Evolutionary conservation across 1,140 invertebrate species (phyloP), one percentile per base, ranked within the genome.

Genomic region (Drosophila malerkotliana): DNA sequence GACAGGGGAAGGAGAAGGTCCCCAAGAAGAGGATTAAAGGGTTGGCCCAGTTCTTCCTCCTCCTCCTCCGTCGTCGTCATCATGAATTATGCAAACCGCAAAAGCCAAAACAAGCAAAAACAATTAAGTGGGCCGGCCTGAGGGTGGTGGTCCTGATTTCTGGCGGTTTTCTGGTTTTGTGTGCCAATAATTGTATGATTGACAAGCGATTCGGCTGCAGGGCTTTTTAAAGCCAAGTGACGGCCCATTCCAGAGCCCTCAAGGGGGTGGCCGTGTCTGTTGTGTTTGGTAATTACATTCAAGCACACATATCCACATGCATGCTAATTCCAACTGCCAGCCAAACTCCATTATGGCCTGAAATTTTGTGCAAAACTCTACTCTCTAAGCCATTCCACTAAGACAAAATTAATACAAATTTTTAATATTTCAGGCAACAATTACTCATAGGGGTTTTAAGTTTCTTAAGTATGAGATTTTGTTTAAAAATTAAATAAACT

Each of bases 251-350:
- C 62, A 8, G 1, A 9, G 57, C 24, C 21, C 21, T 21, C 3
- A 21, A 21, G 21, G 21, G 21, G 34, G 49, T 30, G 24, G n/a
- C 34, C 1, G 44, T 55, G 60, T 55, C 59, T 68, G 62, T 58
- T 83, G 77, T 62, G 63, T 75, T 74, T 75, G 78, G 78, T 82
- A 82, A 87, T 85, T 78, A 85, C 82, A 41, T 68, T 82, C 64
- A 62, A 18, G 1, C 82, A 81, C 82, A 81, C 83, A 88, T 75
- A 77, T 63, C 61, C 49, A 71, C 82, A 78, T 87, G 64, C 57
- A 85, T 87, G 82, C 82, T 85, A 85, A 85, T 85, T 78, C 82
- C 34, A 26, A 14, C 47, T 28, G 18, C 10, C 26, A 15, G 18
- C 12, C 10, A 30, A 32, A 53, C 72, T 74, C 51, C 39, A 57